Evolutionary conservation across 2,888 invertebrate species (phyloP), one percentile per base, ranked within the genome.

Genomic region (Calameuta filiformis): DNA sequence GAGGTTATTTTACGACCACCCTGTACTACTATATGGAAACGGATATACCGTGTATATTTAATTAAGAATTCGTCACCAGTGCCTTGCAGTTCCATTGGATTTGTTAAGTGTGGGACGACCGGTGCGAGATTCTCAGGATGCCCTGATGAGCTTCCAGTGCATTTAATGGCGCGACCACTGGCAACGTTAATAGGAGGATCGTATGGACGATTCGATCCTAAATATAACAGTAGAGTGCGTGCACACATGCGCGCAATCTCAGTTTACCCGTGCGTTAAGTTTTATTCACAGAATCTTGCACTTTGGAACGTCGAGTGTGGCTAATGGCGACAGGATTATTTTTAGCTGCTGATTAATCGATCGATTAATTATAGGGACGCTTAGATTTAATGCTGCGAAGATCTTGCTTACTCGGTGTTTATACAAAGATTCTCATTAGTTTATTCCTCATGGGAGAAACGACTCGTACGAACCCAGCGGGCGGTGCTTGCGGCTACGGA

Each of bases 261-360:
- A 56, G 0, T 56, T 56, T 23, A 23, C 23, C 40, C 23, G 40
- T 56, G 40, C 40, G 40, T 56, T 9, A 23, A 56, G 40, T 56
- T 56, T 56, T 56, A 56, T 56, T 56, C 23, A 56, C 40, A 23
- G 23, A 56, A 56, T 56, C 78, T 74, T 81, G 81, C 80, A 81
- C 81, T 83, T 83, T 81, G 69, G 75, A 76, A 69, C 79, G 78
- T 34, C 35, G 35, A 12, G 74, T 15, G 74, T 34, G 12, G 35
- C 74, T 30, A 71, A 30, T 73, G 35, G 34, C 74, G 74, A 35
- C 34, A 71, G 40, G 23, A 23, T 56, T 71, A 71, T 71, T 31
- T 71, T 71, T 71, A 71, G 33, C 11, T 71, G 31, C 15, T 33
- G 33, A 71, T 71, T 71, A 71, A 71, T 71, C 71, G 71, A 71